phyloP scores from a whole-genome alignment of 2,888 invertebrate genomes.

The Plebejus argus region DNA sequence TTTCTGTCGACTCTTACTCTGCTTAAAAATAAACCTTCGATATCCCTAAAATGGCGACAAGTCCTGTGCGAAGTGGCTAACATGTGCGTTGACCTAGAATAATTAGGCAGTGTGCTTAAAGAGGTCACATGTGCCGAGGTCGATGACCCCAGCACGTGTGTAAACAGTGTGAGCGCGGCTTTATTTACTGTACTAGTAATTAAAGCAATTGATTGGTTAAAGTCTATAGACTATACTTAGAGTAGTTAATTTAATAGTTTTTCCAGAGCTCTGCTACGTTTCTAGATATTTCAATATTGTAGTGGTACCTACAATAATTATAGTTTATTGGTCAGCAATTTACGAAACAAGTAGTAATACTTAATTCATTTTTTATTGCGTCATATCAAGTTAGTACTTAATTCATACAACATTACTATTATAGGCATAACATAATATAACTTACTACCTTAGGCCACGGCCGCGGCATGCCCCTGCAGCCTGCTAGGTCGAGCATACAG shows the following conservation, averaged over 20 bases:
- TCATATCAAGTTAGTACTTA: no score
- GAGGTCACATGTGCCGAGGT: constrained; percentile 59
- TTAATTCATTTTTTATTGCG: no score
- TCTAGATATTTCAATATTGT: neutral
- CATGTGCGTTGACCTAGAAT: constrained; percentile 25
- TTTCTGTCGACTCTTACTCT: neutral
- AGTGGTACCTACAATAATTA: neutral
- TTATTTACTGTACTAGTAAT: constrained; percentile 20
- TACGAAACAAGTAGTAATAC: no score
- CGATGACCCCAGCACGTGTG: constrained; percentile 56
- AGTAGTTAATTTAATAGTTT: neutral
- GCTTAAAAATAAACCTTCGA: constrained; percentile 29
- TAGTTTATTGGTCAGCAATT: neutral
- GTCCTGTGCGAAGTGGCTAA: neutral
- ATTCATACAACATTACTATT: no score
- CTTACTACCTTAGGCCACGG: no score
- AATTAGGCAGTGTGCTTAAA: constrained; percentile 46
- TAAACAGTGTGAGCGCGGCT: constrained; percentile 20
- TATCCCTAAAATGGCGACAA: constrained; percentile 11
- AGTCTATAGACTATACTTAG: neutral
- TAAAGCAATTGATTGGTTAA: constrained; percentile 16
- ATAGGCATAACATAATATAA: no score
- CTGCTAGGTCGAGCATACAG: no score
- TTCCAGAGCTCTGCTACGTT: neutral
- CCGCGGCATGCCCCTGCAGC: no score